Evolutionary conservation across 2,888 invertebrate species (phyloP).

Genomic region (Theretra japonica): DNA sequence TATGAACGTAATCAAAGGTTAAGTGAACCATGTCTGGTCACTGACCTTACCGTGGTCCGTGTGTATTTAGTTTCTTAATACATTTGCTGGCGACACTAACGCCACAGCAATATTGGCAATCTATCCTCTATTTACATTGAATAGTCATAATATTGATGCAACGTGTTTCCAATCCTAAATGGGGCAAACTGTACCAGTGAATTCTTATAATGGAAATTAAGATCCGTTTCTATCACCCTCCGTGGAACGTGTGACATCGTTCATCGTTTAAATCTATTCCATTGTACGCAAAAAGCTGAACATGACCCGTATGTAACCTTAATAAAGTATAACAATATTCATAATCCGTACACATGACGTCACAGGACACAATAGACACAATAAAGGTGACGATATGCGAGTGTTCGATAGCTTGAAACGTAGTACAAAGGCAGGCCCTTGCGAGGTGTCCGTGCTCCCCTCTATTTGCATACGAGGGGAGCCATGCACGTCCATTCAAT

Average conservation of each 20-base stretch:
- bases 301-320: background rate
- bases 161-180: background rate
- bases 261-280: constrained; percentile 4
- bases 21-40: background rate
- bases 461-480: constrained; percentile 59
- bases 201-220: background rate
- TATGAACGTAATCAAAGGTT: constrained; percentile 14
- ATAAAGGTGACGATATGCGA: constrained; percentile 41
- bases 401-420: constrained; percentile 35
- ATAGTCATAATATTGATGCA: background rate
- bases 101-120: background rate
- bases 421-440: constrained; percentile 43
- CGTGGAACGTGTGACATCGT: background rate
- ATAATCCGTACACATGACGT: constrained; percentile 16
- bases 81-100: background rate
- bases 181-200: background rate
- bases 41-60: too few relatives aligned
- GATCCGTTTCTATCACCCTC: background rate
- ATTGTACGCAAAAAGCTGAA: background rate
- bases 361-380: constrained; percentile 37
- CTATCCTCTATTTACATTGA: background rate
- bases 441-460: constrained; percentile 44
- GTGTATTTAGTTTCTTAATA: background rate
- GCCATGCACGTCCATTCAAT: constrained; percentile 26
- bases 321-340: constrained; percentile 10